These are phyloP conservation scores for Tachina lurida DNA, from an alignment of 2,888 invertebrate species.

Conservation along the genomic window DNA sequence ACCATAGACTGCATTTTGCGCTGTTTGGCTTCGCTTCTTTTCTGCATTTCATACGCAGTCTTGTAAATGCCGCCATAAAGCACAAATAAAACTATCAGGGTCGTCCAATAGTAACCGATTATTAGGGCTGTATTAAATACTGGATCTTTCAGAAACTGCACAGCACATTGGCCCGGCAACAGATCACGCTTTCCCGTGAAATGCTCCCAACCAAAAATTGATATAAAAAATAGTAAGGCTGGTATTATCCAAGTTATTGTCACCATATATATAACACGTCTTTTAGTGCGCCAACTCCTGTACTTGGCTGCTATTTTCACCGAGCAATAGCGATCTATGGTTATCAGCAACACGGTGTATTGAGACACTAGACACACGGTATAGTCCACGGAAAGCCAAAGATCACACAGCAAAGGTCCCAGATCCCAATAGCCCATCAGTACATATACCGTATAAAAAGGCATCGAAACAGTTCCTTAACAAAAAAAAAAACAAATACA, in stretches of 20 bases:
- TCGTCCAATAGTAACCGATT: constrained; percentile 98
- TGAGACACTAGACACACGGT: constrained; percentile 99
- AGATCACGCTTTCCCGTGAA: constrained; percentile 96
- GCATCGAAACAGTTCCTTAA: constrained; percentile 97
- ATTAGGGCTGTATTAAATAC: constrained; percentile 98
- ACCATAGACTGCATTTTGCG: constrained; percentile 98
- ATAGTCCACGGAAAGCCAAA: constrained; percentile 99
- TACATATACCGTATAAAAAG: constrained; percentile 98
- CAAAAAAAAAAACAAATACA: constrained; percentile 58
- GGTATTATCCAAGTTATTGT: constrained; percentile 98
- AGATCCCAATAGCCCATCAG: constrained; percentile 98
- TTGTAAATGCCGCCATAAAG: constrained; percentile 98
- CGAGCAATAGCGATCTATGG: constrained; percentile 98
- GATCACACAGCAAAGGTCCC: constrained; percentile 96
- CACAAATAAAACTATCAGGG: constrained; percentile 96
- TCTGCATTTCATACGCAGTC: constrained; percentile 98
- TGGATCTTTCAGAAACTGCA: constrained; percentile 98
- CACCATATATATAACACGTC: constrained; percentile 96
- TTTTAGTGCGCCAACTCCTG: constrained; percentile 97
- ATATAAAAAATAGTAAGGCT: constrained; percentile 96
- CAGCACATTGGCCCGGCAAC: constrained; percentile 94
- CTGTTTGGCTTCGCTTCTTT: constrained; percentile 97
- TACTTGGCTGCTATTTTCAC: constrained; percentile 99
- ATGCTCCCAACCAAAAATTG: constrained; percentile 99
- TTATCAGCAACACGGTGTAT: constrained; percentile 99